phyloP scores from a whole-genome alignment of 2,797 vertebrate species.

The Sciaenops ocellatus region DNA sequence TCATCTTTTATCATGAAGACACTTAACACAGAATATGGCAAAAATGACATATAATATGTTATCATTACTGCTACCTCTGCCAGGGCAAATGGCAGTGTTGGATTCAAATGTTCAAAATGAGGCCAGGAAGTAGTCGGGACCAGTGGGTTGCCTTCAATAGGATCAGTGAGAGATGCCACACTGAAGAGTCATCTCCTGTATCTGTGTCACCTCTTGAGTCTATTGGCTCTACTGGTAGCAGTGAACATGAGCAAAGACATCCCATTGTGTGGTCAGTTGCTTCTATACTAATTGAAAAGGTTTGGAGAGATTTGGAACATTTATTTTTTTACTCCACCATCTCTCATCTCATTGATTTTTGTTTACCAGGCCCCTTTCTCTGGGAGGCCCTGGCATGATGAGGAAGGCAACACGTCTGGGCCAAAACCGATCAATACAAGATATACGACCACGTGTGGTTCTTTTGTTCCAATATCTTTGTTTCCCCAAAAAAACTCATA shows the following conservation, averaged over 20 bases:
- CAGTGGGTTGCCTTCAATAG: neutral
- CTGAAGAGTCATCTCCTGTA: no score
- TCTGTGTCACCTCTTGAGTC: no score
- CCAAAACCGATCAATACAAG: conserved; percentile 30
- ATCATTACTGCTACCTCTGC: no score
- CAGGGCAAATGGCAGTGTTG: neutral
- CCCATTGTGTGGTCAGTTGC: neutral
- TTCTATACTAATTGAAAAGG: neutral
- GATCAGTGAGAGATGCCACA: neutral
- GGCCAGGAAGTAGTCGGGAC: neutral
- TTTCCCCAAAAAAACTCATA: conserved; percentile 30
- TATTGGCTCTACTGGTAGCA: neutral
- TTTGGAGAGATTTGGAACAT: neutral
- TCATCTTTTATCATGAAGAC: neutral
- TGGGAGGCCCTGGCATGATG: neutral
- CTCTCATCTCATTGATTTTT: neutral
- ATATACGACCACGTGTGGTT: conserved; percentile 16
- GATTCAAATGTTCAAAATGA: neutral
- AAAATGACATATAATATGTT: no score
- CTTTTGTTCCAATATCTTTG: neutral
- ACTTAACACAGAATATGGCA: neutral
- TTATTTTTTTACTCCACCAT: conserved; percentile 4
- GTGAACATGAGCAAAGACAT: neutral
- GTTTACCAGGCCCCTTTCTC: conserved; percentile 15
- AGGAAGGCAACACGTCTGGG: neutral